Conservation (phyloP, 2,888 invertebrate genomes). For the Lamellibrachia satsuma region DNA sequence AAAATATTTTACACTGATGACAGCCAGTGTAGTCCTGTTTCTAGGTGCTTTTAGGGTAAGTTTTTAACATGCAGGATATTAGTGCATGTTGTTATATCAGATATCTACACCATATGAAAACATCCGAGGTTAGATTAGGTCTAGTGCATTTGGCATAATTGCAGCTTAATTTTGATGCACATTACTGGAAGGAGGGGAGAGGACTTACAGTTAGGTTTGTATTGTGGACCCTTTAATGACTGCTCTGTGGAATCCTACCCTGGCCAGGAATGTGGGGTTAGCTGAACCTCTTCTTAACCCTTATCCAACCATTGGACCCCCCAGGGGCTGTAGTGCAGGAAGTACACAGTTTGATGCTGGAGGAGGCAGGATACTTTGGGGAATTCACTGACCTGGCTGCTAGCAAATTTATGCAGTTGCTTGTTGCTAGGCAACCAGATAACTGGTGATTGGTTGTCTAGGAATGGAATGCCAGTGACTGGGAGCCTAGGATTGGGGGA, state of each 20-base stretch:
- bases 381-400: conserved; percentile 17
- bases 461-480: conserved; percentile 17
- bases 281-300: background rate
- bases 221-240: background rate
- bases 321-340: background rate
- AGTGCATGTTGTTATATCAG: background rate
- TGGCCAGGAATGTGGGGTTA: background rate
- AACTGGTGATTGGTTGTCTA: background rate
- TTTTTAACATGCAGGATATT: background rate
- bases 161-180: background rate
- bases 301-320: background rate
- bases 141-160: background rate
- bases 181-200: background rate
- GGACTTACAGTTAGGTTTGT: background rate
- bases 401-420: conserved; percentile 10
- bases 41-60: background rate
- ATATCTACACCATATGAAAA: background rate
- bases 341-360: background rate
- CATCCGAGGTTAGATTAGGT: background rate
- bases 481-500: background rate
- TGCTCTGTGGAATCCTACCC: background rate
- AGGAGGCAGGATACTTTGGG: background rate
- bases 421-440: conserved; percentile 1
- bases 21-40: background rate
- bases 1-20: background rate